These are phyloP conservation scores for Stichodactyla helianthus DNA, from an alignment of 64 coral and sea anemone genomes.

Conservation along the genomic window DNA sequence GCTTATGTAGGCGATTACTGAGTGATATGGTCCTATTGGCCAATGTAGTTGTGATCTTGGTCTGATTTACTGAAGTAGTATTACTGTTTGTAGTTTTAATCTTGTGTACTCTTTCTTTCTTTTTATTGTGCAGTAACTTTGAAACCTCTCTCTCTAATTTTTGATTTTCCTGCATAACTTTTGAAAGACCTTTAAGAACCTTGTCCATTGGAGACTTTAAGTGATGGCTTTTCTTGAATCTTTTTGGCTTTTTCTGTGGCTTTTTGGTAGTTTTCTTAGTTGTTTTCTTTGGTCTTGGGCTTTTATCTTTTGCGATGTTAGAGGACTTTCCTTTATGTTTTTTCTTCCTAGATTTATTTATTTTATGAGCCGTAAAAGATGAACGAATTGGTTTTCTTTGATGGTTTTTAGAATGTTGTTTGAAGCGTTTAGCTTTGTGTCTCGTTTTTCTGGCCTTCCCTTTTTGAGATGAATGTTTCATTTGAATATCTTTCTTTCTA, in stretches of 20 bases:
- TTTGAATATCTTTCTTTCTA: not conserved
- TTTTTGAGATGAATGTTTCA: not conserved
- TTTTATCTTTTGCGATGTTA: not conserved
- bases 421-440: not conserved
- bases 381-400: not conserved
- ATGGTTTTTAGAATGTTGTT: not conserved
- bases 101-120: not conserved
- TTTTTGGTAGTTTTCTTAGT: not conserved
- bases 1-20: not conserved
- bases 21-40: not conserved
- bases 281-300: not conserved
- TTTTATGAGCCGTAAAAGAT: not conserved
- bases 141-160: slow-evolving; percentile 39
- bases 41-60: not conserved
- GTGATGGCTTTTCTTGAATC: not conserved
- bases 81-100: not conserved
- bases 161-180: slow-evolving; percentile 45
- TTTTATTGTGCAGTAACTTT: slow-evolving; percentile 15
- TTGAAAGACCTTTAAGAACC: slow-evolving; percentile 16
- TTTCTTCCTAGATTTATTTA: not conserved
- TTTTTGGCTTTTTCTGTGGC: not conserved
- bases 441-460: not conserved
- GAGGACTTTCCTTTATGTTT: not conserved
- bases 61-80: not conserved
- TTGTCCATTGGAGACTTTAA: slow-evolving; percentile 19